Percentiles rank a stretch among this genome's conserved stretches.
These are phyloP conservation scores for Goniozus legneri DNA, from an alignment of 1,140 invertebrate species.

Conservation along the genomic window DNA sequence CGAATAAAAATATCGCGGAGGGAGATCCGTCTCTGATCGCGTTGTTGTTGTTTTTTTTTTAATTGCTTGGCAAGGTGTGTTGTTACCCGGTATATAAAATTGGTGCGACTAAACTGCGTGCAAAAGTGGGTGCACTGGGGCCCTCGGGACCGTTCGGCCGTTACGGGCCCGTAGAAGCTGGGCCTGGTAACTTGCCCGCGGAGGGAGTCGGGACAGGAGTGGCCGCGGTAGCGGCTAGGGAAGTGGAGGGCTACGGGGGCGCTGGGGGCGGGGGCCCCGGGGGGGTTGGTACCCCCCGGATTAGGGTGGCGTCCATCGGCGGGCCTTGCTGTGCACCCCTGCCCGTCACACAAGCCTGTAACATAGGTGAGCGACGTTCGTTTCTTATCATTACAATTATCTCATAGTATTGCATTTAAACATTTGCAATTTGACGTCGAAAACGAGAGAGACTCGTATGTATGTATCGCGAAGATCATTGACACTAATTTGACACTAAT, in stretches of 20 bases:
- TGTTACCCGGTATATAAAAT: no score
- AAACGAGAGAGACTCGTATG: no score
- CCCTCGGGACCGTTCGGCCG: conserved; percentile 49
- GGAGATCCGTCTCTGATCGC: no score
- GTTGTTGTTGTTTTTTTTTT: no score
- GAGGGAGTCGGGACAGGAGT: conserved; percentile 42
- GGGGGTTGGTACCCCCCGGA: conserved; percentile 51
- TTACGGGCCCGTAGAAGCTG: conserved; percentile 51
- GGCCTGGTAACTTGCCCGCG: conserved; percentile 38
- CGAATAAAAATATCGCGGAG: no score
- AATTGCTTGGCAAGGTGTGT: no score
- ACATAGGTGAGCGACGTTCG: conserved; percentile 42
- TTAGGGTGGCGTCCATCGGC: conserved; percentile 51
- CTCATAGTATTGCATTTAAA: no score
- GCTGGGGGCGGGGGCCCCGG: conserved; percentile 66
- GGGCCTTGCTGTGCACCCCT: conserved; percentile 51
- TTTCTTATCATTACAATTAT: no score
- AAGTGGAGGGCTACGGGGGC: conserved; percentile 52
- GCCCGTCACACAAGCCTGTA: conserved; percentile 52
- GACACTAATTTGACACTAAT: no score
- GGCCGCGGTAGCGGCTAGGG: conserved; percentile 46
- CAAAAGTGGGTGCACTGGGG: conserved; percentile 54
- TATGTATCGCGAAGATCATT: no score
- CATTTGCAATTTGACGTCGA: no score
- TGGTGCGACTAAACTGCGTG: no score